Base-by-base conservation (phyloP, 2,797 vertebrate genomes). In the Manis pentadactyla region DNA sequence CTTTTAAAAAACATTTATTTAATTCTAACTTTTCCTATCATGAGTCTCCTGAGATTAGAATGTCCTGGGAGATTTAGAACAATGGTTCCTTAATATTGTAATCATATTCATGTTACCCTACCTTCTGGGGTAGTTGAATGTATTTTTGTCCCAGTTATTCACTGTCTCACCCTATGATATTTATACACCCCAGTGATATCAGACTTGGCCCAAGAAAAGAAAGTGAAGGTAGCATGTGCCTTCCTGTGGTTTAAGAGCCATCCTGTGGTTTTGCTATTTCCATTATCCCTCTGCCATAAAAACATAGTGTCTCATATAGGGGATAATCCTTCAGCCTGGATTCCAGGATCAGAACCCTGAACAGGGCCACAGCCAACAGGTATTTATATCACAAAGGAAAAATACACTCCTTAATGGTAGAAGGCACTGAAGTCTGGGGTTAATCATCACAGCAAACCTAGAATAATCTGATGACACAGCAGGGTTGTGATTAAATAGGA, bases 1-100 rank as follows among this genome's bases (percentile, higher is more conserved):
- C 17, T 61, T 88, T 42, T 14, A 18, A 19, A 4, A 31, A 66
- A 66, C 17, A 34, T 66, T 53, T 55, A 74, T 37, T 84, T 88
- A 63, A 64, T 74, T 88, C 57, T 95, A 90, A 84, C 9, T 66
- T 91, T 69, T 31, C 87, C 87, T 71, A 59, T 19, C 17, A n/a
- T 63, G 46, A 90, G n/a, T 11, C 37, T 86, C 57, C 64, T 82
- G 69, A 75, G 31, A 95, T 29, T 93, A 92, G 74, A 69, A 71
- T 71, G 53, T 55, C 49, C 42, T 29, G 3, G 42, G 61, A 83
- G 27, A 78, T 27, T 86, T 68, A 71, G 57, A 69, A 55, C n/a
- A 25, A 79, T 23, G 34, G 13, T 57, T 81, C 37, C 46, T 83
- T 86, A 63, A 86, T 23, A 82, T 37, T 19, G 37, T 42, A 63